phyloP scores from a whole-genome alignment of 2,888 invertebrate genomes.

The Pyrrhosoma nymphula region DNA sequence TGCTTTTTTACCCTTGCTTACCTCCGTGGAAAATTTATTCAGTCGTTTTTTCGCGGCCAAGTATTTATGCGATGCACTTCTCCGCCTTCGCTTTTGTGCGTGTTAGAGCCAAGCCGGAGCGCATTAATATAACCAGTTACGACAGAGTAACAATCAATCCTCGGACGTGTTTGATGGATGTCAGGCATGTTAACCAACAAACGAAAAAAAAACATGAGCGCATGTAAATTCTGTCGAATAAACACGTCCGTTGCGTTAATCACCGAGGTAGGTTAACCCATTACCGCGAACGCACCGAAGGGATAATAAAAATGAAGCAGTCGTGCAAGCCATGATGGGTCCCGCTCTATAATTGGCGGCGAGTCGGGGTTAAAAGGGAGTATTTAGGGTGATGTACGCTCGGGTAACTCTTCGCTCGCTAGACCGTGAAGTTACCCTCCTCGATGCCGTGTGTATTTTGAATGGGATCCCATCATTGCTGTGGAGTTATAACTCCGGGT shows the following conservation, averaged over 20 bases:
- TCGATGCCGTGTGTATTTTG: neutral
- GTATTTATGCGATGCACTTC: neutral
- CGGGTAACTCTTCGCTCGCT: neutral
- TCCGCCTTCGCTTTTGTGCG: neutral
- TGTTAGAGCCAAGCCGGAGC: neutral
- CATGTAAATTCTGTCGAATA: neutral
- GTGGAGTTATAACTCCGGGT: too few species aligned
- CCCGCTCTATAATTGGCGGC: neutral
- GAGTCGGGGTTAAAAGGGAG: neutral
- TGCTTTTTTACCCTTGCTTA: neutral
- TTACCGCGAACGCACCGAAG: neutral
- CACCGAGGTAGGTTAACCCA: neutral
- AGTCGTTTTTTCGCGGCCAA: neutral
- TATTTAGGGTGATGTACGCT: neutral
- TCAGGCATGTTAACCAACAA: neutral
- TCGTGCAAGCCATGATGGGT: neutral
- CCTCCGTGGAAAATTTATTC: neutral
- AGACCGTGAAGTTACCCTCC: slow-evolving; percentile 9
- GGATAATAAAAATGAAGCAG: neutral
- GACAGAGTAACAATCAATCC: neutral
- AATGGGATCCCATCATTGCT: neutral
- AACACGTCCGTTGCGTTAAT: neutral
- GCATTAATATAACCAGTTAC: slow-evolving; percentile 17
- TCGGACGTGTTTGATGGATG: neutral
- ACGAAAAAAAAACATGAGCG: neutral